phyloP scores from a whole-genome alignment of 2,888 invertebrate genomes.

The Pandemis heparana region DNA sequence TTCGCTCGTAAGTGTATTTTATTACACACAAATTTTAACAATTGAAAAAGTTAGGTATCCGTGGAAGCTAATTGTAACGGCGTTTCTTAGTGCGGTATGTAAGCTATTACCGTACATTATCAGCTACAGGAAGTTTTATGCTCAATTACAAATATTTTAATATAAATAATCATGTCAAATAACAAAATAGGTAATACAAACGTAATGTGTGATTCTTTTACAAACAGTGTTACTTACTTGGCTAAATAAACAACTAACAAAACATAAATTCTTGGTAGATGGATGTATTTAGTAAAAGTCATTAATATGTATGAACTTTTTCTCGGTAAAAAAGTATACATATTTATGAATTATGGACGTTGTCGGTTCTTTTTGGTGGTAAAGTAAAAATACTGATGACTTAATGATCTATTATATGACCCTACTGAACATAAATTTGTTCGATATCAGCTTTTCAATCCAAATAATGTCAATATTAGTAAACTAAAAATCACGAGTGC shows the following conservation, averaged over 20 bases:
- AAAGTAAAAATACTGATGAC: conserved; percentile 25
- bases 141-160: not conserved
- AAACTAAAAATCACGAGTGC: conserved; percentile 13
- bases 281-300: not conserved
- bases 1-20: no score
- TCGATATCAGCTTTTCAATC: not conserved
- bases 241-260: conserved; percentile 20
- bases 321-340: not conserved
- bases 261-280: conserved; percentile 12
- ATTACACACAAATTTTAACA: not conserved
- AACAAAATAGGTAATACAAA: conserved; percentile 11
- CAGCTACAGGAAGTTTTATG: not conserved
- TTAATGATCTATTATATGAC: not conserved
- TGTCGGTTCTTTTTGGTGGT: not conserved
- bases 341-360: not conserved
- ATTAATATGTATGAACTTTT: not conserved
- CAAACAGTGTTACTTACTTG: conserved; percentile 15
- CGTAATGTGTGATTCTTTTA: conserved; percentile 31
- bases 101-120: not conserved
- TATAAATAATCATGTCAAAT: not conserved
- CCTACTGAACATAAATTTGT: conserved; percentile 20
- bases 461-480: not conserved
- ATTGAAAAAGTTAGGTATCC: no score
- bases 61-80: no score
- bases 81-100: no score